Evolutionary conservation across 2,113 vertebrate species (phyloP).

Genomic region (Zosterops japonicus): DNA sequence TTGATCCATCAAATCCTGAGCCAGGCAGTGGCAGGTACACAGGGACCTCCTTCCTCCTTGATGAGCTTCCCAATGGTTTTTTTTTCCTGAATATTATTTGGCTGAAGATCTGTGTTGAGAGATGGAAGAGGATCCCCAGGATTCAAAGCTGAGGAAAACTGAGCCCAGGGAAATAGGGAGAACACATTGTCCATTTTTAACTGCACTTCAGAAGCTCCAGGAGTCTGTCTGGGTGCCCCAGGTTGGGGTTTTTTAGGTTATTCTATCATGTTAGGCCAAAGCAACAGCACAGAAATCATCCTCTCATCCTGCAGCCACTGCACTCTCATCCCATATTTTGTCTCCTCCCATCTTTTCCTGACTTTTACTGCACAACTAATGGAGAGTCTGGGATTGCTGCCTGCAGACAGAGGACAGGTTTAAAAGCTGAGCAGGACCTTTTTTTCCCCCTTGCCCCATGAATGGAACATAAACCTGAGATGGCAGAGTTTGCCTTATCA

Average conservation of each 20-base stretch:
- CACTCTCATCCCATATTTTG: slow-evolving; percentile 59
- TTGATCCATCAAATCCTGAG: background rate
- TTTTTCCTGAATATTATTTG: slow-evolving; percentile 20
- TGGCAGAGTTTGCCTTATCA: slow-evolving; percentile 21
- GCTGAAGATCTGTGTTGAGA: slow-evolving; percentile 4
- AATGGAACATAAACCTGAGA: slow-evolving; percentile 2
- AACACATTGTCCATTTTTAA: slow-evolving; percentile 10
- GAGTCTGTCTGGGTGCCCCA: background rate
- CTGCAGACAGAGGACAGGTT: background rate
- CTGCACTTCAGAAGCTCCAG: background rate
- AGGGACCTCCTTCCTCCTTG: background rate
- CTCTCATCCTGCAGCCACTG: background rate
- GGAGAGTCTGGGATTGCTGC: slow-evolving; percentile 33
- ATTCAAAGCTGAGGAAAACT: background rate
- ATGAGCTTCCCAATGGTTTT: slow-evolving; percentile 3
- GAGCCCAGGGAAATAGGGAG: slow-evolving; percentile 4
- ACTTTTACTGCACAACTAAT: slow-evolving; percentile 34
- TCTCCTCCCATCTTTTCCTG: slow-evolving; percentile 33
- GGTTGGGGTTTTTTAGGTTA: background rate
- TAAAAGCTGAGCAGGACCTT: background rate
- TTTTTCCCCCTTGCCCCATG: background rate
- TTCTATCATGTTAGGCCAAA: background rate
- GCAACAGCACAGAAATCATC: slow-evolving; percentile 55
- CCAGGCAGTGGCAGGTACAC: background rate
- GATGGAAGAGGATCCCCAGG: slow-evolving; percentile 50